These are phyloP conservation scores for Motacilla alba DNA, from an alignment of 2,113 vertebrate species.

Conservation along the genomic window DNA sequence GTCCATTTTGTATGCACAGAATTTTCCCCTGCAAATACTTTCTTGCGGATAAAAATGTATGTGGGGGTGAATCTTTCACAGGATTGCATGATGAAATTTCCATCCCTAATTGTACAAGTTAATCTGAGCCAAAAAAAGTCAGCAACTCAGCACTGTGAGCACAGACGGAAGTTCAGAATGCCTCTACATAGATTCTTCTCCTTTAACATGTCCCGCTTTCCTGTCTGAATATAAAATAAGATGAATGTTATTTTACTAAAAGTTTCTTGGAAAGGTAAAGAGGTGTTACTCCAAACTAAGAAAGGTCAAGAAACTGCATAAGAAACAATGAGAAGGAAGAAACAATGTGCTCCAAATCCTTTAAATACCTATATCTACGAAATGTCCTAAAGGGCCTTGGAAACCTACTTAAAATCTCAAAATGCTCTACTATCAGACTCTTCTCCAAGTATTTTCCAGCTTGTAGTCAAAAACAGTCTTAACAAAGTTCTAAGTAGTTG, in stretches of 20 bases:
- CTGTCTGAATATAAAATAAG: neutral
- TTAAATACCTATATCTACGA: neutral
- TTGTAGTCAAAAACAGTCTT: neutral
- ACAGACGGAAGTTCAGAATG: accelerated
- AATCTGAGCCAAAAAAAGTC: neutral
- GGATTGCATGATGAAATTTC: neutral
- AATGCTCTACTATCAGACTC: neutral
- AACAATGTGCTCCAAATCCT: neutral
- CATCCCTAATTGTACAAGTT: neutral
- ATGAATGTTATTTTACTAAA: neutral
- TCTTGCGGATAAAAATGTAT: neutral
- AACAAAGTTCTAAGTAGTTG: neutral
- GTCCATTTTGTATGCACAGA: neutral
- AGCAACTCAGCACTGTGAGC: neutral
- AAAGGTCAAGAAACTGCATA: neutral
- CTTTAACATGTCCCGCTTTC: neutral
- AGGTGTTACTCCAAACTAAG: neutral
- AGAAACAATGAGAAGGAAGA: neutral
- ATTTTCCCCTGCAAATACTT: neutral
- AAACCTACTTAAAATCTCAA: neutral
- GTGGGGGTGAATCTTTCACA: neutral
- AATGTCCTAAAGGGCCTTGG: neutral
- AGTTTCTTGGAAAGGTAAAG: neutral
- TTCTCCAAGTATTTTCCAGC: neutral
- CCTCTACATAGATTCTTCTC: neutral